Base-by-base conservation (phyloP, 2,797 vertebrate species). In the Phoeniculus purpureus region DNA sequence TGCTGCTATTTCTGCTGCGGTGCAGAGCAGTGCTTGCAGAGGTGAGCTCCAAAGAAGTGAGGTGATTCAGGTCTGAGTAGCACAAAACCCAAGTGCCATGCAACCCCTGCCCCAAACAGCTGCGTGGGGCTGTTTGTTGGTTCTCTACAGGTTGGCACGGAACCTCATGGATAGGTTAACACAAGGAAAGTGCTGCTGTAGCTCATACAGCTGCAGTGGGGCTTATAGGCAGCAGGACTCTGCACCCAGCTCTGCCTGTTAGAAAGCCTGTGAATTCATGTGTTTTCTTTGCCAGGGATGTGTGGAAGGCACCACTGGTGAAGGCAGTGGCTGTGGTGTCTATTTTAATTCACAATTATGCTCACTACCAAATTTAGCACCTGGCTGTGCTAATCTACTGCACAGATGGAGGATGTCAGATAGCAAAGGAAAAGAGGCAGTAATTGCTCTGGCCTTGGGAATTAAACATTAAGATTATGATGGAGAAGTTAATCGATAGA, bases 321-420 rank as follows among this genome's bases (percentile, higher is more conserved):
- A 74, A 91, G 37, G 45, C 55, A 92, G 64, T n/a, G 58, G 23
- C 47, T 87, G 56, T 90, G 15, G 2, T 70, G 77, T 67, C 66
- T 86, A 37, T 74, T 65, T 90, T 90, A 92, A 84, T 94, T 76
- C 76, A 68, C 78, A 70, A 16, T 58, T 84, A 80, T n/a, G 15
- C 52, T 62, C 51, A 55, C 34, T 85, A 56, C 91, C 89, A 92
- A 95, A 92, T 87, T 85, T 92, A 87, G 55, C 62, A 86, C 72
- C 60, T 71, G 9, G 32, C 70, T 68, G 68, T 64, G 56, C 76
- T 83, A 89, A 91, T 90, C 40, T 85, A 45, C 64, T 58, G 64
- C 27, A 21, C 34, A 74, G 73, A 76, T 87, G 70, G 73, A 94
- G 54, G 55, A 32, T 64, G 80, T 68, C 7, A 3, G 50, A 47